Conservation (phyloP, 2,113 vertebrate species). For the Platysteira castanea region DNA sequence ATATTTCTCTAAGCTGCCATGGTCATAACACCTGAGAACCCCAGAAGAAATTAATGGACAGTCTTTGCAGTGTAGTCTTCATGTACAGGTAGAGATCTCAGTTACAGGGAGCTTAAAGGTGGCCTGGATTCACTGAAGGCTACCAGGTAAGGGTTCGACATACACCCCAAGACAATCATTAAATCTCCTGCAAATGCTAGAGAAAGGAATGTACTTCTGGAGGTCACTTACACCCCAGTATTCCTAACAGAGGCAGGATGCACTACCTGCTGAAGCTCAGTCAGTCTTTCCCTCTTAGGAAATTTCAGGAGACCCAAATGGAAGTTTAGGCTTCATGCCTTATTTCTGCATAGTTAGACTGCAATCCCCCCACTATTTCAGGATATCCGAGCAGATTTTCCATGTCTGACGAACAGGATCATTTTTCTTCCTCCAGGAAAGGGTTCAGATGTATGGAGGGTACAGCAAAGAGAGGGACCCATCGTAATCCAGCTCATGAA, state of each 20-base stretch:
- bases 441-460: background rate
- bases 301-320: background rate
- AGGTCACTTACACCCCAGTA: background rate
- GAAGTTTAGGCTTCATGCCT: background rate
- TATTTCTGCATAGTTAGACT: background rate
- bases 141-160: background rate
- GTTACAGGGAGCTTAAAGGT: background rate
- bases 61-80: background rate
- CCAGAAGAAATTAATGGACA: background rate
- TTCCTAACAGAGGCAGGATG: background rate
- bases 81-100: background rate
- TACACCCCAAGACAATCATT: background rate
- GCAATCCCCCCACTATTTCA: background rate
- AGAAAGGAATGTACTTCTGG: background rate
- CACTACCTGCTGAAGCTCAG: background rate
- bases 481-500: background rate
- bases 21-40: background rate
- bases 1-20: background rate
- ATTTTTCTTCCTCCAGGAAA: background rate
- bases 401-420: rapidly evolving
- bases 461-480: background rate
- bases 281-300: background rate
- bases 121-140: background rate
- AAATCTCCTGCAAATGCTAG: background rate
- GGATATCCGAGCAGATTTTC: background rate